phyloP scores from a whole-genome alignment of 2,113 vertebrate genomes.

The Talpa occidentalis region DNA sequence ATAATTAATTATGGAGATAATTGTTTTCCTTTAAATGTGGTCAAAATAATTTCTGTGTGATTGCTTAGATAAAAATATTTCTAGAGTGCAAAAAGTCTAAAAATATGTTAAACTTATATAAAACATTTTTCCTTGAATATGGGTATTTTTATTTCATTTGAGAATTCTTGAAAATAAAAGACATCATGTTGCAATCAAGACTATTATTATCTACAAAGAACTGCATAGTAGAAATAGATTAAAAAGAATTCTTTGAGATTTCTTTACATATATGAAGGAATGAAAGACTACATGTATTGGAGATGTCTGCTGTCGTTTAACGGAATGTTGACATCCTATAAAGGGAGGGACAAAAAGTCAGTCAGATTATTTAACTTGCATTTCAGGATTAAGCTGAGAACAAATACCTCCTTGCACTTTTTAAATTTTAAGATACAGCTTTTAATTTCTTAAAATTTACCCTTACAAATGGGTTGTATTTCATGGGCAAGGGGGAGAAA shows the following conservation, averaged over 20 bases:
- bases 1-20: not conserved
- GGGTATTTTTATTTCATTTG: slow-evolving; percentile 66
- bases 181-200: slow-evolving; percentile 34
- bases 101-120: slow-evolving; percentile 26
- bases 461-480: not conserved
- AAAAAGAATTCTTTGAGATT: slow-evolving; percentile 58
- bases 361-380: slow-evolving; percentile 16
- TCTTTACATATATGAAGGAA: slow-evolving; percentile 1
- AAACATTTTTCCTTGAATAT: slow-evolving; percentile 60
- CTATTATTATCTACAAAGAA: slow-evolving; percentile 68
- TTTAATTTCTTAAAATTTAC: not conserved
- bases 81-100: not conserved
- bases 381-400: slow-evolving; percentile 24
- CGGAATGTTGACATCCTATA: not conserved
- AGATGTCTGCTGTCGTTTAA: slow-evolving; percentile 47
- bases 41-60: not conserved
- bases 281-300: not conserved
- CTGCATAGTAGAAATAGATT: slow-evolving; percentile 59
- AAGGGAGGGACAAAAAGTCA: slow-evolving; percentile 42
- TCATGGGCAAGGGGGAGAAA: not conserved
- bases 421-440: not conserved
- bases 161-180: slow-evolving; percentile 69
- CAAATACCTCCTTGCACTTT: not conserved
- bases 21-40: not conserved
- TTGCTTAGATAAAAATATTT: slow-evolving; percentile 40